Evolutionary conservation across 2,888 invertebrate species (phyloP), one percentile per base, ranked within the genome.

Genomic region (Oscheius myriophilus): DNA sequence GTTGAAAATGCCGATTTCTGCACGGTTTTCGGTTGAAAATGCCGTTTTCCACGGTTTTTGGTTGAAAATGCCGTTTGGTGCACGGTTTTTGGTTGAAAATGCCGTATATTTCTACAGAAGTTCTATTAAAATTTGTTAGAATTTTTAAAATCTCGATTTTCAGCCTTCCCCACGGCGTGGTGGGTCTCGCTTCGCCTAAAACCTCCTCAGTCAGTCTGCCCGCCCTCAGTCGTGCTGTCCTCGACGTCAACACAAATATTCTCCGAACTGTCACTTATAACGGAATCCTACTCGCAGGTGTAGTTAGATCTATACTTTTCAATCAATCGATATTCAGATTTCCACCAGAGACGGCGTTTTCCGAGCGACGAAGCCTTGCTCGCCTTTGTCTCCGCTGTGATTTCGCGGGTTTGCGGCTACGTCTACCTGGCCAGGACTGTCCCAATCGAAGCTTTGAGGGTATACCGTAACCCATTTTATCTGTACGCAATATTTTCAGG

Each of bases 211-310:
- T 61, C 49, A 61, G 61, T 61, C 61, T 61, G 11, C 61, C 52
- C 16, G 63, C 55, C 18, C 21, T 45, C 14, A 66, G 57, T 16
- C 6, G 52, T 7, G 49, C 61, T 0, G 52, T 67, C 4, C 59
- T 67, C 16, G 67, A 67, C 54, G 33, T 45, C 21, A 67, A 59
- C 33, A 61, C 52, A 11, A 52, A 51, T 26, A 23, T 21, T 21
- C 41, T 67, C 14, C 33, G 53, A 18, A 53, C 53, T 4, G 51
- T 53, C 52, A 59, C 67, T 4, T 67, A 67, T 25, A 33, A 18
- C 43, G 67, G 67, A 59, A 39, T 52, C 6, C 52, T 67, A 9
- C 25, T 67, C 18, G n/a, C 59, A 2, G 67, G 67, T 67, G 18
- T 9, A n/a, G 26, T n/a, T 2, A 14, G 21, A 14, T 21, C 14